These are phyloP conservation scores for Phyllotreta cruciferae DNA, from an alignment of 2,888 invertebrate species.

Conservation along the genomic window DNA sequence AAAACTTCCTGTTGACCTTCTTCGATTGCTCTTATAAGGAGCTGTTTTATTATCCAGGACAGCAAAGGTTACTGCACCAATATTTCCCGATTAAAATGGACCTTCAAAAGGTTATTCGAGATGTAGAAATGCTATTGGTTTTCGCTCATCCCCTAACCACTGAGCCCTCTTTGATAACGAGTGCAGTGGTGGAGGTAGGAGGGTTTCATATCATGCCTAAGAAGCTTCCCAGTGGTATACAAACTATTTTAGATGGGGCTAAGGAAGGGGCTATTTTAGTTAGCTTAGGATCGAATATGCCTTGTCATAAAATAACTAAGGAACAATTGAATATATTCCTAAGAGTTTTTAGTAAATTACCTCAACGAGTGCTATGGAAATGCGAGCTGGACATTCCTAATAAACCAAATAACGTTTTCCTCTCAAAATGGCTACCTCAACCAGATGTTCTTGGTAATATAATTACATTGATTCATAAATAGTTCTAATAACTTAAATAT, in stretches of 20 bases:
- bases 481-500: no score
- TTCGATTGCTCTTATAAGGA: conserved; percentile 47
- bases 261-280: conserved; percentile 57
- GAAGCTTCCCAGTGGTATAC: conserved; percentile 49
- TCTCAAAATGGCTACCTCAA: conserved; percentile 77
- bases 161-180: conserved; percentile 60
- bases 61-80: conserved; percentile 47
- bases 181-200: conserved; percentile 66
- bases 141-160: conserved; percentile 63
- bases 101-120: conserved; percentile 46
- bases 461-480: not conserved
- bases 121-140: conserved; percentile 48
- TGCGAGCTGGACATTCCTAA: conserved; percentile 71
- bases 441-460: conserved; percentile 64
- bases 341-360: conserved; percentile 67
- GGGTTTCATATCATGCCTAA: conserved; percentile 59
- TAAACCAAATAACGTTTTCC: conserved; percentile 69
- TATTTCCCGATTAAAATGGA: conserved; percentile 50
- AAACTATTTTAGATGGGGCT: conserved; percentile 54
- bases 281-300: conserved; percentile 59
- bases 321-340: conserved; percentile 60
- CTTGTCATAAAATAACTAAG: conserved; percentile 50
- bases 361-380: conserved; percentile 79
- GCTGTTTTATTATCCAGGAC: conserved; percentile 40
- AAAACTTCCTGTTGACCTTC: conserved; percentile 57